phyloP scores from a whole-genome alignment of 2,888 invertebrate genomes.

The Drosophila paranaensis region DNA sequence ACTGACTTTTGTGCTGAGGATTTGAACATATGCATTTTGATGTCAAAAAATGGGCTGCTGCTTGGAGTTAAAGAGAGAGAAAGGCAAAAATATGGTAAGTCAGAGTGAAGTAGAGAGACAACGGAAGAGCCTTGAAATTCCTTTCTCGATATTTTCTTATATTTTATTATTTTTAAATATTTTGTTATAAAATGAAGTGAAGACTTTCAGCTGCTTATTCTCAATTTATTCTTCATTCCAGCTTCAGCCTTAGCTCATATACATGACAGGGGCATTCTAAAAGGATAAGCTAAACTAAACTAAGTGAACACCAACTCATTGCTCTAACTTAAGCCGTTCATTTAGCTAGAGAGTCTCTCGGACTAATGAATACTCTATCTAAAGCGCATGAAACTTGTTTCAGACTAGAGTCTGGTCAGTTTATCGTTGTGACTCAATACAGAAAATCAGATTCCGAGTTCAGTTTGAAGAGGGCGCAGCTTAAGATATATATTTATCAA shows the following conservation, averaged over 20 bases:
- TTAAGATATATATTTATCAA: too few species aligned
- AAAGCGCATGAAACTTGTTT: neutral
- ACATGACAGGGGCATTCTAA: too few species aligned
- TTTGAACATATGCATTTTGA: neutral
- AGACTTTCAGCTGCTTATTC: neutral
- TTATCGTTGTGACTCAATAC: too few species aligned
- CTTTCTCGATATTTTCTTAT: neutral
- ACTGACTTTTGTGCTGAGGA: neutral
- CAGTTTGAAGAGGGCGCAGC: neutral
- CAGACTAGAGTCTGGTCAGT: too few species aligned
- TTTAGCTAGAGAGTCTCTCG: too few species aligned
- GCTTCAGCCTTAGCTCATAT: neutral
- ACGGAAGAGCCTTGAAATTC: neutral
- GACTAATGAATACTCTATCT: too few species aligned
- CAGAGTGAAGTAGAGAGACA: neutral
- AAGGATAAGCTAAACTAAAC: too few species aligned
- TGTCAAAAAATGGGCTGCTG: too few species aligned
- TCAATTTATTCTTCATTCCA: neutral
- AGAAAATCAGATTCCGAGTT: neutral
- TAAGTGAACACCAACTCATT: too few species aligned
- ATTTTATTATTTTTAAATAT: neutral
- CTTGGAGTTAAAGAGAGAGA: neutral
- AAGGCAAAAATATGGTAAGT: too few species aligned
- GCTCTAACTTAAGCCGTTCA: too few species aligned
- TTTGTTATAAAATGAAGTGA: neutral